phyloP scores from a whole-genome alignment of 2,888 invertebrate species.

The Crocallis elinguaria region DNA sequence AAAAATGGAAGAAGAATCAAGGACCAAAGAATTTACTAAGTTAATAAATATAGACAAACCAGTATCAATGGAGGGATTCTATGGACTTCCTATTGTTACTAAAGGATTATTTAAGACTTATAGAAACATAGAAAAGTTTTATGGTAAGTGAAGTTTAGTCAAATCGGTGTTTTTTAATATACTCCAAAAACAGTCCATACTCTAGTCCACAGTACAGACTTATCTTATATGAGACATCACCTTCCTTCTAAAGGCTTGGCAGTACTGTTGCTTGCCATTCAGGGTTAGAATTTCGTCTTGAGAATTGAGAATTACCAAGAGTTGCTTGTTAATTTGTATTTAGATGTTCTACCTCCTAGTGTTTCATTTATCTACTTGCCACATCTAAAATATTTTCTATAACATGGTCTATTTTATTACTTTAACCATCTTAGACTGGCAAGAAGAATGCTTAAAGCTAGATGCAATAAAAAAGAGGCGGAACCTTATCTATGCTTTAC shows the following conservation, averaged over 20 bases:
- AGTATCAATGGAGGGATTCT: constrained; percentile 80
- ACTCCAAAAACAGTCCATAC: too few species aligned
- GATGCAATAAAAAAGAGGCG: constrained; percentile 88
- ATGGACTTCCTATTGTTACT: constrained; percentile 90
- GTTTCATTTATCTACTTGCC: too few species aligned
- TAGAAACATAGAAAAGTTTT: constrained; percentile 92
- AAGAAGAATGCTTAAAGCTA: constrained; percentile 94
- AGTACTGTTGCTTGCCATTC: too few species aligned
- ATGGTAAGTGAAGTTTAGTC: constrained; percentile 89
- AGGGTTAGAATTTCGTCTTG: too few species aligned
- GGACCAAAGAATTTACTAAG: constrained; percentile 12
- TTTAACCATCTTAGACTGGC: constrained; percentile 90
- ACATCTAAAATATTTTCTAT: too few species aligned
- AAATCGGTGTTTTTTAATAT: too few species aligned
- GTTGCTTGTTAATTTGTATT: too few species aligned
- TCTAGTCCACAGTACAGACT: too few species aligned
- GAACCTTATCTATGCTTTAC: constrained; percentile 96
- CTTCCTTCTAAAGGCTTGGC: too few species aligned
- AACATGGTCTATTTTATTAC: neutral
- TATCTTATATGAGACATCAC: too few species aligned
- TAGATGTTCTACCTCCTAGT: too few species aligned
- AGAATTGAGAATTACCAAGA: too few species aligned
- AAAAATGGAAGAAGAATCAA: constrained; percentile 36
- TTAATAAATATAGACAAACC: constrained; percentile 23
- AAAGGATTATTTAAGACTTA: constrained; percentile 89